Conservation (phyloP, 2,113 vertebrate genomes). For the Sinocyclocheilus maitianheensis region DNA sequence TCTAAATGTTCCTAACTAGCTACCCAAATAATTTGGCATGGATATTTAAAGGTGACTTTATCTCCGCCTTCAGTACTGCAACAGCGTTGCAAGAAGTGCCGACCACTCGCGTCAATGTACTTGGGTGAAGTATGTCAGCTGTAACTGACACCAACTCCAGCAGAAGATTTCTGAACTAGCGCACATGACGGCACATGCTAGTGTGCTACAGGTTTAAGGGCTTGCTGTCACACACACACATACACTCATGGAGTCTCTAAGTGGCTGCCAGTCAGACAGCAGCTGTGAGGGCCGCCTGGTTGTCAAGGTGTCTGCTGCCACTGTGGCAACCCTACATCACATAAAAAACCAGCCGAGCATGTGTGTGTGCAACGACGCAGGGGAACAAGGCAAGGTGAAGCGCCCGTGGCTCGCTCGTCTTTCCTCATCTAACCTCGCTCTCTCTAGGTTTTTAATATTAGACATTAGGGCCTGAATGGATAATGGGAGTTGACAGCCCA, state of each 20-base stretch:
- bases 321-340: constrained; percentile 51
- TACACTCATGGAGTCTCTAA: constrained; percentile 30
- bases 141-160: constrained; percentile 24
- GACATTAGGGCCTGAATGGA: constrained; percentile 36
- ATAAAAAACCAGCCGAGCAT: constrained; percentile 10
- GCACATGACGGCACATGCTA: background rate
- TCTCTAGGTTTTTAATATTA: constrained; percentile 13
- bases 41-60: background rate
- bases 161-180: constrained; percentile 17
- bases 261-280: constrained; percentile 43
- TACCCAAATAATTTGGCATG: background rate
- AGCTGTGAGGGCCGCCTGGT: constrained; percentile 36
- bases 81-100: background rate
- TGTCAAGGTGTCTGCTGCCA: constrained; percentile 46
- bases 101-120: background rate
- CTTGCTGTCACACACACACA: constrained; percentile 34
- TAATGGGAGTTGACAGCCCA: constrained; percentile 32
- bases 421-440: constrained; percentile 12
- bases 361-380: background rate
- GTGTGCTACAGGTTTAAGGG: constrained; percentile 31
- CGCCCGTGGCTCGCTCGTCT: constrained; percentile 42
- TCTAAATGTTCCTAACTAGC: background rate
- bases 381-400: constrained; percentile 27
- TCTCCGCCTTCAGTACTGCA: background rate
- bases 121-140: constrained; percentile 11